A percentile compares a stretch with the other conserved stretches of the same genome.
phyloP scores from a whole-genome alignment of 2,113 vertebrate genomes.

The Colius striatus region DNA sequence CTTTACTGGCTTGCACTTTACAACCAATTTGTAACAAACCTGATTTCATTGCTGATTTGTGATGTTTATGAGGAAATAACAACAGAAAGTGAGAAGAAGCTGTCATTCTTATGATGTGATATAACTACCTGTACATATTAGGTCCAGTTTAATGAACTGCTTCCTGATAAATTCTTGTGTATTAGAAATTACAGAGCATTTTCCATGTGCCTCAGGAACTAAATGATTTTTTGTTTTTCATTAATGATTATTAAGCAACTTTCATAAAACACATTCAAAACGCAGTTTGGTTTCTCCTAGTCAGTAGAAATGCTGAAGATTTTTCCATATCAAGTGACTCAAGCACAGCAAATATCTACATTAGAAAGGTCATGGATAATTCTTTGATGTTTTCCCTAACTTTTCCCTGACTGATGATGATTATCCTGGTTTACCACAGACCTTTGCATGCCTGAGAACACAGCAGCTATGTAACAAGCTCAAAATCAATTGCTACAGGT shows the following conservation, averaged over 20 bases:
- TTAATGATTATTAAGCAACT: not conserved
- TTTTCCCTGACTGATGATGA: not conserved
- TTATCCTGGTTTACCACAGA: not conserved
- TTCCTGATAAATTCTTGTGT: not conserved
- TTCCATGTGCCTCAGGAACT: not conserved
- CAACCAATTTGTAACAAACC: not conserved
- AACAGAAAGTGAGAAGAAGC: not conserved
- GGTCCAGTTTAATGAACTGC: not conserved
- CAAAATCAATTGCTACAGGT: not conserved
- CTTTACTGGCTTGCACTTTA: not conserved
- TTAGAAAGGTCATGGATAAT: not conserved
- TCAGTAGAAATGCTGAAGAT: not conserved
- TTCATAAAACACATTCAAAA: not conserved
- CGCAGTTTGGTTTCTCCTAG: not conserved
- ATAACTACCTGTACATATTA: not conserved
- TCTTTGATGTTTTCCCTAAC: not conserved
- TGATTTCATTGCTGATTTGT: not conserved
- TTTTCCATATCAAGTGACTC: not conserved
- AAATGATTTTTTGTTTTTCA: not conserved
- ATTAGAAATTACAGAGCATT: not conserved
- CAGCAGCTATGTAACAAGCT: not conserved
- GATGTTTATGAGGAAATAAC: not conserved
- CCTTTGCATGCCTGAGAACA: not conserved
- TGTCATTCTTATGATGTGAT: not conserved
- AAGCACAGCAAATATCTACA: not conserved